phyloP scores from a whole-genome alignment of 2,888 invertebrate genomes.

The Sphaeridia pumilis region DNA sequence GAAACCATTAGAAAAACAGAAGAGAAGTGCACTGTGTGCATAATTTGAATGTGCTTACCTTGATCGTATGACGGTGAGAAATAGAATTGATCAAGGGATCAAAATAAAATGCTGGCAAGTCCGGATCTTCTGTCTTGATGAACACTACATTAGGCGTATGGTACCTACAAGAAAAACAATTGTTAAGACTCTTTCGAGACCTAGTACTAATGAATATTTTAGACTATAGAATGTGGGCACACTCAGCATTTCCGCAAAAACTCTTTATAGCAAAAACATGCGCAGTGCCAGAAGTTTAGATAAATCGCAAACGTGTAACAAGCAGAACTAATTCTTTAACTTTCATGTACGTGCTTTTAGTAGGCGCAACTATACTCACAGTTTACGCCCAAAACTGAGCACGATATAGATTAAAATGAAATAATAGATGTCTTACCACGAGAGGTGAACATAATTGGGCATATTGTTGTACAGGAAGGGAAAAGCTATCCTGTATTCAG shows the following conservation, averaged over 20 bases:
- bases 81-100: slow-evolving; percentile 99
- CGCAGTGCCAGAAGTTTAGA: slow-evolving; percentile 9
- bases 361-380: slow-evolving; percentile 15
- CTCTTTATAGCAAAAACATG: slow-evolving; percentile 6
- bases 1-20: too few relatives aligned
- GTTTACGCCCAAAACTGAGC: slow-evolving; percentile 19
- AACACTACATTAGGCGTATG: slow-evolving; percentile 98
- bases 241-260: slow-evolving; percentile 10
- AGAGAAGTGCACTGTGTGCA: too few relatives aligned
- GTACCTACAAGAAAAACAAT: slow-evolving; percentile 71
- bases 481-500: slow-evolving; percentile 98
- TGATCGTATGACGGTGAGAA: slow-evolving; percentile 80
- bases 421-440: slow-evolving; percentile 63
- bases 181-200: neutral
- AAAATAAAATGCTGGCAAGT: slow-evolving; percentile 98
- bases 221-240: slow-evolving; percentile 14
- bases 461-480: slow-evolving; percentile 98
- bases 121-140: slow-evolving; percentile 99
- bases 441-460: slow-evolving; percentile 95
- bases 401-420: slow-evolving; percentile 4
- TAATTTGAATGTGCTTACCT: slow-evolving; percentile 42
- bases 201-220: slow-evolving; percentile 3
- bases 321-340: neutral
- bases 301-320: slow-evolving; percentile 12
- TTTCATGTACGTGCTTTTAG: slow-evolving; percentile 23